Evolutionary conservation across 2,113 vertebrate genomes (phyloP).

Genomic region (Cettia cetti): DNA sequence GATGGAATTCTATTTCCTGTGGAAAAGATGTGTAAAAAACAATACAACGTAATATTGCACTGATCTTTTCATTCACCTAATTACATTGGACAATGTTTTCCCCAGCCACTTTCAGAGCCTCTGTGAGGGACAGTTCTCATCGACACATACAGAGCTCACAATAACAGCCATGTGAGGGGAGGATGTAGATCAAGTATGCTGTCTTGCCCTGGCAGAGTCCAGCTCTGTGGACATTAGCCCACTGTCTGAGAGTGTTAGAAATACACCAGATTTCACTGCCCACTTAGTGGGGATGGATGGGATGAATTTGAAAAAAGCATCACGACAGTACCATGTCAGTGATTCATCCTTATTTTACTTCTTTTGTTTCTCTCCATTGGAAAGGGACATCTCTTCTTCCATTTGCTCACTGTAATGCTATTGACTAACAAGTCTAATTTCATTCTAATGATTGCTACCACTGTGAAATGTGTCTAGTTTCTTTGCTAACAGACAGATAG

Average conservation of each 20-base stretch:
- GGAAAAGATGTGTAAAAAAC: neutral
- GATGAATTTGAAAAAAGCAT: neutral
- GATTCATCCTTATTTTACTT: neutral
- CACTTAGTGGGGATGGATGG: neutral
- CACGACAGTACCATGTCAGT: neutral
- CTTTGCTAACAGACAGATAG: slow-evolving; percentile 39
- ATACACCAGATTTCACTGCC: neutral
- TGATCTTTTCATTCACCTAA: neutral
- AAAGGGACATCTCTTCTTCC: neutral
- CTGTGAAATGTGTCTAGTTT: slow-evolving; percentile 6
- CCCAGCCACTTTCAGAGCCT: neutral
- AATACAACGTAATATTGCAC: neutral
- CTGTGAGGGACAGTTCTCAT: neutral
- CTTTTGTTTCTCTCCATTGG: neutral
- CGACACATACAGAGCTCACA: neutral
- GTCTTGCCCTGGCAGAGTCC: neutral
- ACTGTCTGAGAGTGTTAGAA: neutral
- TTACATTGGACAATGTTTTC: neutral
- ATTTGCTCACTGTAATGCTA: neutral
- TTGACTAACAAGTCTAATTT: slow-evolving; percentile 55
- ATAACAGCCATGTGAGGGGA: neutral
- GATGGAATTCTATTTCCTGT: neutral
- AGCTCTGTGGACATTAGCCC: neutral
- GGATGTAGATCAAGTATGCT: neutral
- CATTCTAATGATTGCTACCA: slow-evolving; percentile 9